A percentile compares a stretch with the other conserved stretches of the same genome.
phyloP scores from a whole-genome alignment of 92 coral and sea anemone genomes.

The Phymanthus crucifer region DNA sequence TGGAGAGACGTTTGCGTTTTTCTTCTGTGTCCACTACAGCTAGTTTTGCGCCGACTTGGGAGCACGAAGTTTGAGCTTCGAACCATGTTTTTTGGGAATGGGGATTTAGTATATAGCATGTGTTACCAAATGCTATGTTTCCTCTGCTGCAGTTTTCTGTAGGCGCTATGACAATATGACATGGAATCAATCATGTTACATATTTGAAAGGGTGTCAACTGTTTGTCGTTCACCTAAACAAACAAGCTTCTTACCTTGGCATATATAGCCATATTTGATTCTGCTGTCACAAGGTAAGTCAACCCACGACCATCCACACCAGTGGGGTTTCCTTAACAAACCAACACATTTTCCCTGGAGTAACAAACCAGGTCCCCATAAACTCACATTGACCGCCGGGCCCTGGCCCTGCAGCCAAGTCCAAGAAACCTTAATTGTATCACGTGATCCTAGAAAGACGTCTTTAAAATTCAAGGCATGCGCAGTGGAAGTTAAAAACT shows the following conservation, averaged over 20 bases:
- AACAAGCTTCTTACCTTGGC: not conserved
- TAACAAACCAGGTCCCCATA: constrained; percentile 4
- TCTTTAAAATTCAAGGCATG: not conserved
- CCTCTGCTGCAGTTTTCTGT: constrained; percentile 2
- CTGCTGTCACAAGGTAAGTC: not conserved
- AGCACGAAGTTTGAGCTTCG: not conserved
- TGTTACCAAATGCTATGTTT: not conserved
- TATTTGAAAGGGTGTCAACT: no score
- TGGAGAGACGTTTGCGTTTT: not conserved
- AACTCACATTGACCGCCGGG: not conserved
- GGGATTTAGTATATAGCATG: not conserved
- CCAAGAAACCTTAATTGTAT: not conserved
- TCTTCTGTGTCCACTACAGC: constrained; percentile 17
- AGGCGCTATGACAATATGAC: no score
- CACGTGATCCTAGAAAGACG: constrained; percentile 9
- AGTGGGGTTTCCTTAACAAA: not conserved
- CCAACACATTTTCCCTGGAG: not conserved
- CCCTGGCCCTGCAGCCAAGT: constrained; percentile 5
- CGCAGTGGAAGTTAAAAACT: constrained; percentile 2
- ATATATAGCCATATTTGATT: not conserved
- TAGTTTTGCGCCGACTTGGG: not conserved
- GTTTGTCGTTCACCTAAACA: not conserved
- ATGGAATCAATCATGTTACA: no score
- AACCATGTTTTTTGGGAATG: not conserved
- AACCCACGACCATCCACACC: constrained; percentile 25